Conservation (phyloP, 2,797 vertebrate species). For the Chaunax sp. region DNA sequence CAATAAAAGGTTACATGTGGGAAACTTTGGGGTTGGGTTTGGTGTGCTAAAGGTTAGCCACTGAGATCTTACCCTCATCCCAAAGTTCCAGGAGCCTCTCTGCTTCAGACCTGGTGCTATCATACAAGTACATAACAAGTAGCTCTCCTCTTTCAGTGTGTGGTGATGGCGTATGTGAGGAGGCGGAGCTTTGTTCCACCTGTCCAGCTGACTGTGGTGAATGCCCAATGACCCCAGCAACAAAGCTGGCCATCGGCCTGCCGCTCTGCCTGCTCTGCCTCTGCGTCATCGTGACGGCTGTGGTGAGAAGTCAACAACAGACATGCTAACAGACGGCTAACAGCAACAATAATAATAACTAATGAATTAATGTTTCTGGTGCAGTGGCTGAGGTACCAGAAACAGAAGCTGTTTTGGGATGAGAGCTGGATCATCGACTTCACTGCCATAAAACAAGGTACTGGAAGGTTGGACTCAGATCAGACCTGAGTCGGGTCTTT, state of each 20-base stretch:
- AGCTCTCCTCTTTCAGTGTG: constrained; percentile 68
- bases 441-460: constrained; percentile 86
- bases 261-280: constrained; percentile 82
- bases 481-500: too few species aligned
- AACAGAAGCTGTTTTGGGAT: constrained; percentile 89
- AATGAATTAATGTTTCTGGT: not conserved
- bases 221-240: constrained; percentile 78
- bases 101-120: too few species aligned
- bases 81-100: too few species aligned
- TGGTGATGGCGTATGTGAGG: constrained; percentile 85
- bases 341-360: accelerated
- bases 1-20: too few species aligned
- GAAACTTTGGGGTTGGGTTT: too few species aligned
- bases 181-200: constrained; percentile 83
- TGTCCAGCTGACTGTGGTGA: constrained; percentile 88
- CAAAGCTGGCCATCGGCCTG: constrained; percentile 81
- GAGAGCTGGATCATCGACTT: constrained; percentile 92
- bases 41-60: too few species aligned
- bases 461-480: too few species aligned
- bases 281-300: constrained; percentile 78
- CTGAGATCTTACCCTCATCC: too few species aligned
- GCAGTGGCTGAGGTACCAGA: constrained; percentile 90
- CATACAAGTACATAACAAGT: too few species aligned
- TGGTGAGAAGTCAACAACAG: constrained; percentile 68
- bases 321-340: not conserved